Conservation (phyloP, 2,797 vertebrate species). For the Gadopsis marmoratus region DNA sequence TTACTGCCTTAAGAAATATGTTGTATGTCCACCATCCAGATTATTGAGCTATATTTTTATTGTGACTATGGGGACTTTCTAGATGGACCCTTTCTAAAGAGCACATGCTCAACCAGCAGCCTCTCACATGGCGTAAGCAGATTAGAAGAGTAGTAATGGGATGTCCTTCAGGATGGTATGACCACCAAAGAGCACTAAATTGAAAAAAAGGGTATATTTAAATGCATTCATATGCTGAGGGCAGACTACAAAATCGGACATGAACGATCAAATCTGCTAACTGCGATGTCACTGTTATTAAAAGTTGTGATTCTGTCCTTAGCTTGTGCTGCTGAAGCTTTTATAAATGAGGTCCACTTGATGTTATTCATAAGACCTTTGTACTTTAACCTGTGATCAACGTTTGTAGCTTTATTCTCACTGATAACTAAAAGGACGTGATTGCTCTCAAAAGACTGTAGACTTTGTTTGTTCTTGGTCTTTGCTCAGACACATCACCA, state of each 20-base stretch:
- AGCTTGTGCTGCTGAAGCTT: constrained; percentile 55
- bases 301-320: constrained; percentile 37
- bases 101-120: constrained; percentile 50
- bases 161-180: constrained; percentile 33
- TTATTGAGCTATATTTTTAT: constrained; percentile 65
- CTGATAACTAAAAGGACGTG: constrained; percentile 66
- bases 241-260: constrained; percentile 20
- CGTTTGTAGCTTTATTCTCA: constrained; percentile 68
- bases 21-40: constrained; percentile 56
- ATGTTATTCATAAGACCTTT: constrained; percentile 59
- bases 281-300: constrained; percentile 6
- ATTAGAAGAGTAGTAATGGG: constrained; percentile 1
- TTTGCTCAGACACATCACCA: not conserved
- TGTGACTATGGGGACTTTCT: constrained; percentile 45
- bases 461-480: not conserved
- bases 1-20: constrained; percentile 80
- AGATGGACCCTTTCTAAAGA: constrained; percentile 41
- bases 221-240: constrained; percentile 15
- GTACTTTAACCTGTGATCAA: constrained; percentile 67
- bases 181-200: constrained; percentile 53
- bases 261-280: constrained; percentile 16
- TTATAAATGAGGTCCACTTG: constrained; percentile 43
- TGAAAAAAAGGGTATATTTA: constrained; percentile 22
- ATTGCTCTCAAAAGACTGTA: constrained; percentile 36
- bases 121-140: constrained; percentile 7